Evolutionary conservation across 1,140 invertebrate species (phyloP).

Genomic region (Ganaspis sp.): DNA sequence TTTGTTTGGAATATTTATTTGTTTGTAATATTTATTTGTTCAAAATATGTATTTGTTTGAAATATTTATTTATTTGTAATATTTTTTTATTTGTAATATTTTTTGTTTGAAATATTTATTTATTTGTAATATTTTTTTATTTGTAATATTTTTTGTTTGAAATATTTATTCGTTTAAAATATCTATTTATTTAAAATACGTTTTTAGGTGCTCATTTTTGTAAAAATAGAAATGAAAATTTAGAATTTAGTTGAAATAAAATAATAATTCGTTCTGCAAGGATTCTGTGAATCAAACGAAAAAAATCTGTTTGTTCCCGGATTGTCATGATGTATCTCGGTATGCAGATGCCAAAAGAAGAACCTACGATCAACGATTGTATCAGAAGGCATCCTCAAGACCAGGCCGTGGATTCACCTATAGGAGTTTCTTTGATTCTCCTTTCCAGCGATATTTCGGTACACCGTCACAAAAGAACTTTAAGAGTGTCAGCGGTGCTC

Average conservation of each 20-base stretch:
- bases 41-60: no score
- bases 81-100: no score
- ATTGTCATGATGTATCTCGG: conserved; percentile 36
- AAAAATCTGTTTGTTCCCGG: conserved; percentile 66
- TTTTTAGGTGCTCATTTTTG: background rate
- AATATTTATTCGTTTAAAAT: no score
- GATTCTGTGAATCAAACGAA: conserved; percentile 36
- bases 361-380: conserved; percentile 77
- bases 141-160: no score
- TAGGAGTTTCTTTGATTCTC: conserved; percentile 88
- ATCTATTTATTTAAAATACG: no score
- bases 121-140: no score
- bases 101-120: no score
- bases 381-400: conserved; percentile 71
- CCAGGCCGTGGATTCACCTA: conserved; percentile 80
- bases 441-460: conserved; percentile 91
- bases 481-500: conserved; percentile 38
- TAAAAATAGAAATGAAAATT: conserved; percentile 38
- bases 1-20: no score
- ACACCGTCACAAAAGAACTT: conserved; percentile 64
- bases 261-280: conserved; percentile 7
- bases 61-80: no score
- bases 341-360: conserved; percentile 77
- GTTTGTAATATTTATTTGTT: no score
- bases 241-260: conserved; percentile 3